These are phyloP conservation scores for Tauraco hartlaubi DNA, from an alignment of 2,797 vertebrate genomes.

Conservation along the genomic window DNA sequence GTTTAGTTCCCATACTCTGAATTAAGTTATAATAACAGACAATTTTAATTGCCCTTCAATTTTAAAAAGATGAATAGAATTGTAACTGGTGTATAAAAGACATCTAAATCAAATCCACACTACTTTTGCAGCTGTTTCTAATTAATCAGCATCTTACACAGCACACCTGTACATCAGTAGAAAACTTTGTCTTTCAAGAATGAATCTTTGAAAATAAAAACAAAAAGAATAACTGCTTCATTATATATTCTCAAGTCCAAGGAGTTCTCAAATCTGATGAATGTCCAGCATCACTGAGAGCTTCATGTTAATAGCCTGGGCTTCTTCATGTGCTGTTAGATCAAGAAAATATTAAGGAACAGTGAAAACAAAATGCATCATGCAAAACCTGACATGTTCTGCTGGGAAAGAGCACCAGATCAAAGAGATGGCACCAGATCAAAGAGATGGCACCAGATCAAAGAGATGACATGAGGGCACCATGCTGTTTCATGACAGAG, in stretches of 20 bases:
- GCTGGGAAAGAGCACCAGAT: neutral
- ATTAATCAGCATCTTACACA: neutral
- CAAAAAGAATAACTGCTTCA: neutral
- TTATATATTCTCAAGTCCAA: neutral
- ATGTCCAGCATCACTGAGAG: neutral
- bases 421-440: neutral
- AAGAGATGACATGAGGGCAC: neutral
- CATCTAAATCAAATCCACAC: neutral
- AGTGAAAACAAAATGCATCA: neutral
- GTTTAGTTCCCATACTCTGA: neutral
- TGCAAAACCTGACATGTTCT: neutral
- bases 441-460: neutral
- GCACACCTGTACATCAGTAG: neutral
- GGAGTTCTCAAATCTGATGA: neutral
- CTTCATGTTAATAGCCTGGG: neutral
- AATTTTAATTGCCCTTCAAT: neutral
- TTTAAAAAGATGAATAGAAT: neutral
- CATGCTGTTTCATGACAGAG: neutral
- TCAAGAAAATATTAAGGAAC: neutral
- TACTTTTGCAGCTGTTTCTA: neutral
- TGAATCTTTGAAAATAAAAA: neutral
- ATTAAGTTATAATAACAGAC: neutral
- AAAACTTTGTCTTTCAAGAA: neutral
- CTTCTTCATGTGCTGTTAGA: neutral
- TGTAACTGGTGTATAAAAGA: neutral